A percentile compares a stretch with the other conserved stretches of the same genome.
Evolutionary conservation across 2,888 invertebrate genomes (phyloP).

Genomic region (Callinectes sapidus): DNA sequence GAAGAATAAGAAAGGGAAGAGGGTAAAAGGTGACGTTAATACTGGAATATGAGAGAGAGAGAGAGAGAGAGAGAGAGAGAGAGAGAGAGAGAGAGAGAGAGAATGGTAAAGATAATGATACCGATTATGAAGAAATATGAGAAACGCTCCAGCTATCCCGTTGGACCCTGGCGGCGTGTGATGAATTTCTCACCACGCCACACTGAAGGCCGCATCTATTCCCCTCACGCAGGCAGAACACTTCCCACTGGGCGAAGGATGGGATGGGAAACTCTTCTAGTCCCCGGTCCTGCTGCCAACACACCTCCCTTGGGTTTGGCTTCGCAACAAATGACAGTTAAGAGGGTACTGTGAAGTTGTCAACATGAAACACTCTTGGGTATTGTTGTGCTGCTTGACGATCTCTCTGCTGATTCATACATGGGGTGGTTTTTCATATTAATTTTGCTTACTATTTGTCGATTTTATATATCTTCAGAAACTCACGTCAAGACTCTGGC

Average conservation of each 20-base stretch:
- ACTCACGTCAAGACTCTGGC: no score
- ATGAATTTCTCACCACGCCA: neutral
- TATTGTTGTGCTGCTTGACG: no score
- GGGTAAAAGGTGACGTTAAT: neutral
- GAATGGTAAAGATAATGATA: neutral
- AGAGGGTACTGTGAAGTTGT: no score
- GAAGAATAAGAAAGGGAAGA: neutral
- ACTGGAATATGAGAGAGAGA: neutral
- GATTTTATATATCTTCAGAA: no score
- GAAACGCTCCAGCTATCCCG: neutral
- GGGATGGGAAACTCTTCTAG: neutral
- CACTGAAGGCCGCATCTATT: neutral
- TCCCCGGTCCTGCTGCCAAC: neutral
- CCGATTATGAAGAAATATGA: neutral
- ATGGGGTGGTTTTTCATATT: no score
- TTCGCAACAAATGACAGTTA: no score
- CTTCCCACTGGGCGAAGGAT: neutral
- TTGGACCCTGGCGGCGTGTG: neutral
- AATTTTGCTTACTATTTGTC: no score
- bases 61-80: neutral
- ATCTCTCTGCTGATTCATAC: no score
- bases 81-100: conserved; percentile 1
- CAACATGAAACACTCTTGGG: no score
- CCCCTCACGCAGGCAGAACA: neutral
- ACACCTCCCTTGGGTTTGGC: neutral